Base-by-base conservation (phyloP, 1,140 invertebrate genomes). In the Vanessa atalanta region DNA sequence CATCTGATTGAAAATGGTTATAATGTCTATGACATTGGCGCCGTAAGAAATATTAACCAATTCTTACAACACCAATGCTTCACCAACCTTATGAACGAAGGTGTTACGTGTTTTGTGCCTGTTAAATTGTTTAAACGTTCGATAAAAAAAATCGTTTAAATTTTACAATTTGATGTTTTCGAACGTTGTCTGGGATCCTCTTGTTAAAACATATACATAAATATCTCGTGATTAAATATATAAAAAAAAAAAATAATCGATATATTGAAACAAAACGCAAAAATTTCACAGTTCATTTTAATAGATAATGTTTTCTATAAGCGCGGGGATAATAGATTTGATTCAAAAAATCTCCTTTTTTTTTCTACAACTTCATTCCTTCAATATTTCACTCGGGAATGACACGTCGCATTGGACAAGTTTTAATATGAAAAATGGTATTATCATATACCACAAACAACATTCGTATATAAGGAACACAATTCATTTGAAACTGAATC, bases 381-480 rank as follows among this genome's bases (percentile, higher is more conserved):
- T 75, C 80, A 79, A 82, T 83, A 83, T 79, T 73, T 78, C 80
- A 75, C 82, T 70, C 63, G 82, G 80, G 82, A 83, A 16, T 12
- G 53, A 20, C 75, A 76, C 73, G 69, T 63, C 76, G 65, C 8
- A 43, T 79, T 83, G 72, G 70, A 79, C 76, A 89, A 91, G 80
- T 91, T 91, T 91, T 91, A 91, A 91, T 90, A 89, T 90, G 89
- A 91, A 91, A 91, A 91, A 91, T 90, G 83, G 81, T 83, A 91
- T 91, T 91, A 91, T 91, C 85, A 89, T 89, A 88, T 81, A 75
- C 74, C 73, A 74, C 77, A 76, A 77, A 76, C 14, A 48, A 55
- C 57, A 79, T 47, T 37, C 11, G 51, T 9, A 55, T 4, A 12
- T 5, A 65, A 57, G 65, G 48, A 65, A 65, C 47, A 6, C 11